Conservation (phyloP, 2,113 vertebrate genomes). For the Mionectes macconnelli region DNA sequence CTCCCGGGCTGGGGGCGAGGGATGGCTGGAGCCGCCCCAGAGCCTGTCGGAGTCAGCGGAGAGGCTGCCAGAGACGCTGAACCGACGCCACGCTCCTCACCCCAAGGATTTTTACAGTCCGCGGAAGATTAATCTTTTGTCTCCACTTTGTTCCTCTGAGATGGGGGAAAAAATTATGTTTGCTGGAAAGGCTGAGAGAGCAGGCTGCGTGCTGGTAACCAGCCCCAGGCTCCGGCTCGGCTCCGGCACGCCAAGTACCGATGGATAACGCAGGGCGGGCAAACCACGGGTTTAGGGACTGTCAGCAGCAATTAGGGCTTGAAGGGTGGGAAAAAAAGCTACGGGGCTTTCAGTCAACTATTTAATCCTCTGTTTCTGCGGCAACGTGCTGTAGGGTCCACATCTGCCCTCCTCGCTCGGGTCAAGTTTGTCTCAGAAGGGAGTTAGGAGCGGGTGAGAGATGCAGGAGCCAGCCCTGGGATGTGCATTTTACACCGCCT, state of each 20-base stretch:
- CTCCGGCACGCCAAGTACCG: rapidly evolving
- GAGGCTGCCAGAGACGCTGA: background rate
- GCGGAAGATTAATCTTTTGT: background rate
- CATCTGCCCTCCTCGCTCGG: rapidly evolving
- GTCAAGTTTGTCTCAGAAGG: background rate
- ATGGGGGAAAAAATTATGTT: background rate
- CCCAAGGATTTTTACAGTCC: background rate
- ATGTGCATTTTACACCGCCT: rapidly evolving
- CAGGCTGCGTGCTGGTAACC: background rate
- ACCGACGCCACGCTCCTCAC: background rate
- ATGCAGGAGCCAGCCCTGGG: background rate
- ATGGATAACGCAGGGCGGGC: rapidly evolving
- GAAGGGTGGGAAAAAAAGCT: background rate
- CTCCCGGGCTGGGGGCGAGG: background rate
- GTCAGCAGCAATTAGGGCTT: rapidly evolving
- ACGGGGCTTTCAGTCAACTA: rapidly evolving
- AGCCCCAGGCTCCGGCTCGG: background rate
- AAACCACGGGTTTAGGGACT: rapidly evolving
- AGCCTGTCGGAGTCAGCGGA: background rate
- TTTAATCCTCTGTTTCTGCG: rapidly evolving
- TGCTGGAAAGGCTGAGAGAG: background rate
- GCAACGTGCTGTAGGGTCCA: rapidly evolving
- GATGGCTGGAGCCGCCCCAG: background rate
- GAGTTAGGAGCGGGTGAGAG: rapidly evolving
- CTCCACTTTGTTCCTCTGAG: background rate